phyloP scores from a whole-genome alignment of 2,113 vertebrate genomes.

The Podiceps cristatus region DNA sequence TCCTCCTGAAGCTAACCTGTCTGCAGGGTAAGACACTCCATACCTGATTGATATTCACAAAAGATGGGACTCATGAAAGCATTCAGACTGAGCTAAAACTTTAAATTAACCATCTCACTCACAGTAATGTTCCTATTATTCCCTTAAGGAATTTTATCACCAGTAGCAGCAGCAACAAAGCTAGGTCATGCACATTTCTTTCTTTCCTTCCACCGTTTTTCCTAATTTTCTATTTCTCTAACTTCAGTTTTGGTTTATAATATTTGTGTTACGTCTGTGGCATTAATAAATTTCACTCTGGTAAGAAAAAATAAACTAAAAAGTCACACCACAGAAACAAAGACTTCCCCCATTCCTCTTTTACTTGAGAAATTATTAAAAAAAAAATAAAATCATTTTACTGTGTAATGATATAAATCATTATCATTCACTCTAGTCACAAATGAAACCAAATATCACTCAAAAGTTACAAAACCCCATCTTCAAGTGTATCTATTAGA shows the following conservation, averaged over 20 bases:
- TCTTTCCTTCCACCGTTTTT: neutral
- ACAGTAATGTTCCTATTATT: neutral
- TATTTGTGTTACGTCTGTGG: neutral
- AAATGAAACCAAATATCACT: neutral
- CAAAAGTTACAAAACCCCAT: neutral
- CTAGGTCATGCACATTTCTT: neutral
- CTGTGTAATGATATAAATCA: neutral
- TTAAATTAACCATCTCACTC: neutral
- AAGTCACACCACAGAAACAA: neutral
- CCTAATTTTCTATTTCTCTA: neutral
- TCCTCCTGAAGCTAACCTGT: neutral
- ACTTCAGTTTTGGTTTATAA: neutral
- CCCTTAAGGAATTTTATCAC: neutral
- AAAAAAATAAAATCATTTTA: fast-evolving
- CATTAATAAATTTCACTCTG: neutral
- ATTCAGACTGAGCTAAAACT: neutral
- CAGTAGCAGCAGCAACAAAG: neutral
- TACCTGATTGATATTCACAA: neutral
- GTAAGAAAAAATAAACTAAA: neutral
- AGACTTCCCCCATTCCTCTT: neutral
- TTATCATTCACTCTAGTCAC: neutral
- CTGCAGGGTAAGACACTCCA: neutral
- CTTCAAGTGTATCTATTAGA: neutral
- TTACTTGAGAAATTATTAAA: neutral
- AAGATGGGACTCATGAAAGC: neutral